A percentile compares a stretch with the other conserved stretches of the same genome.
phyloP scores from a whole-genome alignment of 2,113 vertebrate species.

The Tyto alba region DNA sequence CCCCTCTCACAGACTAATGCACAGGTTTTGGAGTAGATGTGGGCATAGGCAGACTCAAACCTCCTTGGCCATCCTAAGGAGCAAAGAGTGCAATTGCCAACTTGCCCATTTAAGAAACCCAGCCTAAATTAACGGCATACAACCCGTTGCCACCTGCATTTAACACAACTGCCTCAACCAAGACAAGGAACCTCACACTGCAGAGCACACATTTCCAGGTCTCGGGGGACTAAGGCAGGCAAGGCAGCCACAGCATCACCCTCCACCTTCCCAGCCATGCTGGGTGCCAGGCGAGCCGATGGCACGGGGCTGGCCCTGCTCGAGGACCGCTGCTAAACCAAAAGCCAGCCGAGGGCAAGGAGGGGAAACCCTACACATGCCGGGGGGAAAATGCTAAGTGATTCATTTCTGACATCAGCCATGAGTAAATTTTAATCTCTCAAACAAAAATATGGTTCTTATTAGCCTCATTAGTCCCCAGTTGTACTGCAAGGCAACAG shows the following conservation, averaged over 20 bases:
- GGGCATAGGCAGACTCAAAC: background rate
- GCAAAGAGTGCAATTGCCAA: background rate
- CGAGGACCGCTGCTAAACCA: background rate
- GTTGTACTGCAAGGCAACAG: slow-evolving; percentile 13
- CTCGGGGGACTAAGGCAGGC: background rate
- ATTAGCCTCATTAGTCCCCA: slow-evolving; percentile 40
- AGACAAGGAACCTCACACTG: accelerated
- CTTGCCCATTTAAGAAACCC: background rate
- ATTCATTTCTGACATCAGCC: slow-evolving; percentile 31
- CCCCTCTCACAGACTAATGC: background rate
- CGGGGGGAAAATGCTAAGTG: background rate
- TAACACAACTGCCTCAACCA: background rate
- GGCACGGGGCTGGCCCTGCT: background rate
- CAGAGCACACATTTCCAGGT: background rate
- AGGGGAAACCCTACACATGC: background rate
- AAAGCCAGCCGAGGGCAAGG: background rate
- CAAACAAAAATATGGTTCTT: slow-evolving; percentile 7
- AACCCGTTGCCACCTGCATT: background rate
- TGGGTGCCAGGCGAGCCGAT: accelerated
- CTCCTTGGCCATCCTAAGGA: background rate
- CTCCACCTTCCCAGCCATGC: background rate
- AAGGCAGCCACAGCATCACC: accelerated
- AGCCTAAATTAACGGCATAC: background rate
- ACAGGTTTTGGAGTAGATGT: accelerated
- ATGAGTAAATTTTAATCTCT: background rate